phyloP scores from a whole-genome alignment of 2,797 vertebrate species.

The Thripadectes ignobilis region DNA sequence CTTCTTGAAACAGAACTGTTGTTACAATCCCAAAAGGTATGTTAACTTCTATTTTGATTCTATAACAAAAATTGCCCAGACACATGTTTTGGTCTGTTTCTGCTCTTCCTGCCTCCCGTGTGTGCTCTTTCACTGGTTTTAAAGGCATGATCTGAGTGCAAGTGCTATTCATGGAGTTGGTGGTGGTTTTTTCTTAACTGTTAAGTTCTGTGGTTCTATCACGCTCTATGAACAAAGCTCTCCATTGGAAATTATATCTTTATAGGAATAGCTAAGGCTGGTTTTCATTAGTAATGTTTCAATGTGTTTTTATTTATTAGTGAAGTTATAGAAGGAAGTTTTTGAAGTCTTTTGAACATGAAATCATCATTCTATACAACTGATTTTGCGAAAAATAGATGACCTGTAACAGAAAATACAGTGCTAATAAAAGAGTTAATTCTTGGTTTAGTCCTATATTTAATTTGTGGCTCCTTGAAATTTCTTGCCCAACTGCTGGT shows the following conservation, averaged over 20 bases:
- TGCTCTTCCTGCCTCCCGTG: neutral
- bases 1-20: slow-evolving; percentile 89
- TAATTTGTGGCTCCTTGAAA: neutral
- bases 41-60: neutral
- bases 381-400: neutral
- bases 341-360: neutral
- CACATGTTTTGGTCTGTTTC: neutral
- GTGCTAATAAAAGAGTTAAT: neutral
- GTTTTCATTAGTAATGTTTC: neutral
- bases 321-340: neutral
- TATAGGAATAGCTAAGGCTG: neutral
- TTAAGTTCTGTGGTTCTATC: neutral
- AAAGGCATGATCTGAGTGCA: neutral
- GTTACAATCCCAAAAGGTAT: slow-evolving; percentile 81
- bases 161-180: neutral
- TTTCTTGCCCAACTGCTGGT: neutral
- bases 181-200: neutral
- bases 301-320: neutral
- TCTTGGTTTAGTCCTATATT: neutral
- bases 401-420: neutral
- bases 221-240: neutral
- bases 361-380: neutral
- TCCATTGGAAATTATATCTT: neutral
- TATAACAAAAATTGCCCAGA: neutral
- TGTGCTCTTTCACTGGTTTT: neutral